Evolutionary conservation across 1,140 invertebrate genomes (phyloP), one percentile per base, ranked within the genome.

Genomic region (Drosophila elegans): DNA sequence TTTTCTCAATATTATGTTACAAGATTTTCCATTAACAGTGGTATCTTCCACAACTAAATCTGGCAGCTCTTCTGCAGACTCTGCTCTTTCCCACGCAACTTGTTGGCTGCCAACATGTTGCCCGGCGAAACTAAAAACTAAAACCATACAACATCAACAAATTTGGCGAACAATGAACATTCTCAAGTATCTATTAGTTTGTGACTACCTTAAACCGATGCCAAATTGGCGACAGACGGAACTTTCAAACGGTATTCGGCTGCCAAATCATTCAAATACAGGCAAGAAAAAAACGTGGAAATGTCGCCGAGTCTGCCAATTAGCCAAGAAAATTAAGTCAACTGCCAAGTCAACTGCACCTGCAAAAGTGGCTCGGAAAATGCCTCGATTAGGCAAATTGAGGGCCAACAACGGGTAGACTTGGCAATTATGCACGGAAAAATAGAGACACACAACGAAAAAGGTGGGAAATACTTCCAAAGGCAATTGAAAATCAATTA

Each of bases 271-370:
- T 64, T 52, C 9, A 42, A 63, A 39, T 34, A 16, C 12, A 60
- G 9, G 32, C 3, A 46, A 21, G 34, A 21, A 56, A 41, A 44
- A 32, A 53, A 52, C 6, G 48, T 53, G 39, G 49, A 54, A 61
- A 64, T 59, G 45, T 48, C 39, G 64, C 53, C 64, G 64, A 63
- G 46, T 57, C 73, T 64, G 78, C 78, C 78, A 80, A 69, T 73
- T 84, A 77, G 78, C 78, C 78, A 74, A 68, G 76, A 82, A 66
- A 64, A 74, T 53, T 48, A 66, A 66, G 78, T 62, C 71, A 55
- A 52, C 44, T 44, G 75, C 64, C 63, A 75, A 64, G n/a, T n/a
- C n/a, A n/a, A n/a, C n/a, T 45, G 49, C 55, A 63, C 45, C 62
- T 60, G 57, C 69, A 45, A 57, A 57, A 39, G 32, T 44, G 59